Percentiles rank a stretch among this genome's conserved stretches.
Conservation (phyloP, 2,888 invertebrate species). For the Scrobipalpa costella region DNA sequence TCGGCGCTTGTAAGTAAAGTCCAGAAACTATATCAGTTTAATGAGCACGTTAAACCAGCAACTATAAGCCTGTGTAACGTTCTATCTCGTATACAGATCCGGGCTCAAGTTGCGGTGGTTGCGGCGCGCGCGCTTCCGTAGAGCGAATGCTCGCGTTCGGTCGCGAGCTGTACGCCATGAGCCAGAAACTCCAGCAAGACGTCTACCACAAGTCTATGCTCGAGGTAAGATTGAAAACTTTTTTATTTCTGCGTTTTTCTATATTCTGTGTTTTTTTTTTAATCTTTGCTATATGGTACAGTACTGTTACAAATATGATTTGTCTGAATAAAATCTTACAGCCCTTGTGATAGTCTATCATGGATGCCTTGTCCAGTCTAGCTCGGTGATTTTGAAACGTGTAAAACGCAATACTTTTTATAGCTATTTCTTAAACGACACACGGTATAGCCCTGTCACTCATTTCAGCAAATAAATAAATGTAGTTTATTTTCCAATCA, state of each 20-base stretch:
- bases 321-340: too few species aligned
- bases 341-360: too few species aligned
- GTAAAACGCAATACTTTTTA: too few species aligned
- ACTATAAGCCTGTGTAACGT: not conserved
- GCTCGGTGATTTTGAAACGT: too few species aligned
- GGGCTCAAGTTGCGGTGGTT: conserved; percentile 74
- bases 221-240: conserved; percentile 81
- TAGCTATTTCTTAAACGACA: too few species aligned
- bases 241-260: too few species aligned
- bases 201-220: conserved; percentile 95
- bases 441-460: too few species aligned
- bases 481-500: too few species aligned
- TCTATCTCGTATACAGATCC: conserved; percentile 1
- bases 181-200: conserved; percentile 89
- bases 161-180: conserved; percentile 95
- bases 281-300: too few species aligned
- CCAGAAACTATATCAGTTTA: not conserved
- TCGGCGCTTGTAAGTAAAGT: not conserved
- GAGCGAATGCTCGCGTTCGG: conserved; percentile 98
- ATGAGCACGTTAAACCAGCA: not conserved
- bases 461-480: not conserved
- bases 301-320: too few species aligned
- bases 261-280: too few species aligned
- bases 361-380: too few species aligned
- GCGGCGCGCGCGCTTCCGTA: conserved; percentile 89